Evolutionary conservation across 2,113 vertebrate species (phyloP).

Genomic region (Electrona antarctica): DNA sequence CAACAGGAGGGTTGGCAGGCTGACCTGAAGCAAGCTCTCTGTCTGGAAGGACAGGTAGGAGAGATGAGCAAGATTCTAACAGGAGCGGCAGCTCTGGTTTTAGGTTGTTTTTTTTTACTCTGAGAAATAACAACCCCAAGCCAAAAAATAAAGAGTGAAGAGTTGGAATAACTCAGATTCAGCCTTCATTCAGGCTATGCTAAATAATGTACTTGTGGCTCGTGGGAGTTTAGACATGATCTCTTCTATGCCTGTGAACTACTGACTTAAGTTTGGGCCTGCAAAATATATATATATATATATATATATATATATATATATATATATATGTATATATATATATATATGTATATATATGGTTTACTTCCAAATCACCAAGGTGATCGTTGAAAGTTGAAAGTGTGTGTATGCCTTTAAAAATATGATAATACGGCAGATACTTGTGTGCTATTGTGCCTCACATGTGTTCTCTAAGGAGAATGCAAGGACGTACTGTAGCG

Average conservation of each 20-base stretch:
- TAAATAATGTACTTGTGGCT: constrained; percentile 72
- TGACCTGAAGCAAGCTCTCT: constrained; percentile 3
- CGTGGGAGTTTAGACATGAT: constrained; percentile 53
- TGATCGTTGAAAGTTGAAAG: constrained; percentile 31
- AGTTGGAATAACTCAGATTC: constrained; percentile 48
- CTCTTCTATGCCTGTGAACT: constrained; percentile 20
- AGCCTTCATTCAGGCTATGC: constrained; percentile 62
- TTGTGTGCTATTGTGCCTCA: constrained; percentile 49
- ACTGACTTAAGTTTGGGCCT: background rate
- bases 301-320: too few species aligned
- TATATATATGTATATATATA: too few species aligned
- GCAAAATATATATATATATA: constrained; percentile 17
- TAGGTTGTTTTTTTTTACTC: background rate
- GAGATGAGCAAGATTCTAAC: constrained; percentile 3
- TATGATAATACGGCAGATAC: constrained; percentile 23
- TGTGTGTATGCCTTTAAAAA: constrained; percentile 26
- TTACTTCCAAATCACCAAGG: background rate
- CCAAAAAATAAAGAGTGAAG: constrained; percentile 13
- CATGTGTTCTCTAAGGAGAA: constrained; percentile 34
- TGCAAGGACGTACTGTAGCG: constrained; percentile 27
- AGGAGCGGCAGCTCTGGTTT: constrained; percentile 13
- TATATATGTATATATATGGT: too few species aligned
- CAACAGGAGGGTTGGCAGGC: constrained; percentile 64
- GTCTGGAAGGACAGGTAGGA: background rate
- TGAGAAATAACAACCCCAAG: constrained; percentile 34